These are phyloP conservation scores for Scylla paramamosain DNA, from an alignment of 1,140 invertebrate species.

Conservation along the genomic window DNA sequence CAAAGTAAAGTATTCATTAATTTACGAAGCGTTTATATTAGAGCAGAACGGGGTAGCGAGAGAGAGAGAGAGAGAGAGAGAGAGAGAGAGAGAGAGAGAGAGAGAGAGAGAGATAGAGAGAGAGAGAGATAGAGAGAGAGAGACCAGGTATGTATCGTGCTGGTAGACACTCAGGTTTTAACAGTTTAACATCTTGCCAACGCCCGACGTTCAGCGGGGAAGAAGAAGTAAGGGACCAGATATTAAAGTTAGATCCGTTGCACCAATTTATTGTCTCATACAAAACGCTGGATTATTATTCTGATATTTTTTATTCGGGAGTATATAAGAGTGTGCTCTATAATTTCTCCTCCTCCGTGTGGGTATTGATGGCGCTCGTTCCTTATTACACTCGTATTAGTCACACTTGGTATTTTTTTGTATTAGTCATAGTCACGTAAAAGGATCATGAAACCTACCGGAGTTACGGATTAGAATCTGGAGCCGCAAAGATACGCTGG, in stretches of 20 bases:
- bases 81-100: not conserved
- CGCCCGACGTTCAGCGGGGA: not conserved
- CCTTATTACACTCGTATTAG: too few species aligned
- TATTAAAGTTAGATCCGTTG: not conserved
- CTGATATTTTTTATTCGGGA: not conserved
- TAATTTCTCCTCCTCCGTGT: too few species aligned
- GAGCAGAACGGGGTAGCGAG: not conserved
- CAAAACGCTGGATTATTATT: not conserved
- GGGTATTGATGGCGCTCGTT: too few species aligned
- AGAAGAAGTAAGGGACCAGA: not conserved
- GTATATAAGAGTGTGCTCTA: too few species aligned
- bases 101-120: not conserved
- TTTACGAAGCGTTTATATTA: not conserved
- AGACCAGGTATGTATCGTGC: not conserved
- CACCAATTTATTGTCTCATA: not conserved
- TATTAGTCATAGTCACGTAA: too few species aligned
- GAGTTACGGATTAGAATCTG: too few species aligned
- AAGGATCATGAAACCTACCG: too few species aligned
- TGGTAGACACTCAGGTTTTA: not conserved
- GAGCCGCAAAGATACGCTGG: too few species aligned
- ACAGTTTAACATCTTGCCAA: conserved; percentile 5
- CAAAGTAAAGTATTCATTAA: not conserved
- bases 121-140: not conserved
- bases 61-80: not conserved
- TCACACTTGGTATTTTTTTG: too few species aligned